These are phyloP conservation scores for Ammodytes dubius DNA, from an alignment of 2,113 vertebrate species.

Conservation along the genomic window DNA sequence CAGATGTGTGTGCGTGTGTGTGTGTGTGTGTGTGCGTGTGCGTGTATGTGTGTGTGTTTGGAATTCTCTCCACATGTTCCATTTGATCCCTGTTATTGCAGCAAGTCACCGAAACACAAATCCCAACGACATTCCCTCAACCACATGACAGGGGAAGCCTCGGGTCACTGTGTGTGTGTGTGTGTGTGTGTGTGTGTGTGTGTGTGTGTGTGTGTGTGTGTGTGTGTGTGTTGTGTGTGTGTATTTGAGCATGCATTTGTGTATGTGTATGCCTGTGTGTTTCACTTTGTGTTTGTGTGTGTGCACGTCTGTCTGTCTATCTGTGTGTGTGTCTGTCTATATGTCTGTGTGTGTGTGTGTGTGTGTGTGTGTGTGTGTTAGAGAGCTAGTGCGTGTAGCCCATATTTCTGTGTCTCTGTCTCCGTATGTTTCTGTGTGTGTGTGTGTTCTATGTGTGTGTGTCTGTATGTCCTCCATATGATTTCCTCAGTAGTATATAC, in stretches of 20 bases:
- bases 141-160: constrained; percentile 70
- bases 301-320: background rate
- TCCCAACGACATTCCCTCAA: constrained; percentile 75
- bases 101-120: constrained; percentile 65
- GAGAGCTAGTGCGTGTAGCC: too few relatives aligned
- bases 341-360: background rate
- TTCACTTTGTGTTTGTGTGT: background rate
- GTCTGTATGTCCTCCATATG: background rate
- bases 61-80: constrained; percentile 76
- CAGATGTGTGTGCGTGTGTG: background rate
- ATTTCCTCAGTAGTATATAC: constrained; percentile 2
- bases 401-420: too few relatives aligned
- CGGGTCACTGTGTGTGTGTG: constrained; percentile 53
- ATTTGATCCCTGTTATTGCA: constrained; percentile 76
- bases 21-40: too few relatives aligned
- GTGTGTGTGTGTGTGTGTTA: background rate
- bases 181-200: constrained; percentile 4
- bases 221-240: constrained; percentile 29
- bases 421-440: background rate
- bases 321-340: background rate
- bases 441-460: background rate
- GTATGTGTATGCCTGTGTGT: background rate
- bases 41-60: constrained; percentile 20
- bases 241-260: constrained; percentile 38
- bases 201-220: constrained; percentile 23